A percentile compares a stretch with the other conserved stretches of the same genome.
Conservation (phyloP, 2,797 vertebrate genomes). For the Schizopygopsis pylzovi region DNA sequence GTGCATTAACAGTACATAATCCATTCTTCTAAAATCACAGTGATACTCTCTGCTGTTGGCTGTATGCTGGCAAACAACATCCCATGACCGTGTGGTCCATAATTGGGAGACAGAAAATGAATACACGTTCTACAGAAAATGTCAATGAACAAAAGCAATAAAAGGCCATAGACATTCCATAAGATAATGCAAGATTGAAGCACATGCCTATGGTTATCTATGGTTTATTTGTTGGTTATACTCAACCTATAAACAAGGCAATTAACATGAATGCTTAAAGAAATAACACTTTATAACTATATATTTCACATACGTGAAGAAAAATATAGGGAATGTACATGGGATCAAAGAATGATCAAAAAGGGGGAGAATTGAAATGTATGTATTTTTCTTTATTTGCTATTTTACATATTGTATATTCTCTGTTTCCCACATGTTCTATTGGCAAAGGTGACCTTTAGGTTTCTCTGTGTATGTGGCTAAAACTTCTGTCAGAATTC, state of each 20-base stretch:
- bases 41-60: neutral
- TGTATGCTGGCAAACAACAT: conserved; percentile 3
- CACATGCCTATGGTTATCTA: neutral
- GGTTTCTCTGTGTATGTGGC: neutral
- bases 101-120: neutral
- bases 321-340: neutral
- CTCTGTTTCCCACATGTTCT: neutral
- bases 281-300: neutral
- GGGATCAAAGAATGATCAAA: neutral
- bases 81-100: conserved; percentile 9
- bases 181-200: conserved; percentile 2
- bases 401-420: neutral
- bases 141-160: conserved; percentile 17
- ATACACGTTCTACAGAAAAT: conserved; percentile 10
- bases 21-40: neutral
- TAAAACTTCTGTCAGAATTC: neutral
- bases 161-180: conserved; percentile 8
- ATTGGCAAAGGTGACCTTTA: neutral
- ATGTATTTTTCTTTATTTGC: neutral
- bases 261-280: neutral
- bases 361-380: neutral
- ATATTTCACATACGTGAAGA: neutral
- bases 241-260: neutral
- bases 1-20: neutral
- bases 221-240: neutral